These are phyloP conservation scores for Amyelois transitella DNA, from an alignment of 1,140 invertebrate species.

Conservation along the genomic window DNA sequence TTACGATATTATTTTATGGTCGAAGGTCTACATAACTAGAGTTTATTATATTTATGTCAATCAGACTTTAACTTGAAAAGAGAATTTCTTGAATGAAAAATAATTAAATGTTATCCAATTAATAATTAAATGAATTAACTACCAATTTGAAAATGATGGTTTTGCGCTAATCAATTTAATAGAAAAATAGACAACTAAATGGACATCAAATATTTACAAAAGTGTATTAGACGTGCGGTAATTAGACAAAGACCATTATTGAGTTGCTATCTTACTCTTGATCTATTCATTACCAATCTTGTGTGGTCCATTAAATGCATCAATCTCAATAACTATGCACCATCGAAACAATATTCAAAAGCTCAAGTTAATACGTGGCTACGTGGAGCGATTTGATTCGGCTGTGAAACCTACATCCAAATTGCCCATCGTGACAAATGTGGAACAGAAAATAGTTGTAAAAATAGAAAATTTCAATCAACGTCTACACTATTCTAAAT, in stretches of 20 bases:
- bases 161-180: too few species aligned
- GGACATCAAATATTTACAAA: too few species aligned
- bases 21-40: neutral
- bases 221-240: too few species aligned
- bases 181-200: too few species aligned
- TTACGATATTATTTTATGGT: neutral
- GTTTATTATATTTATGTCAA: too few species aligned
- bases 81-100: too few species aligned
- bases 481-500: neutral
- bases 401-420: neutral
- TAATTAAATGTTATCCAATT: too few species aligned
- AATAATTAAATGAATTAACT: too few species aligned
- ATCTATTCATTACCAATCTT: neutral
- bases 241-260: too few species aligned
- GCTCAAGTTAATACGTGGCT: neutral
- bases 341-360: neutral
- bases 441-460: neutral
- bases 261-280: too few species aligned
- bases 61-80: too few species aligned
- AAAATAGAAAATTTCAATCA: neutral
- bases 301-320: neutral
- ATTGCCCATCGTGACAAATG: neutral
- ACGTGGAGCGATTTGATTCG: neutral
- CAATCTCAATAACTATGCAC: neutral
- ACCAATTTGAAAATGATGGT: too few species aligned